These are phyloP conservation scores for Mobula hypostoma DNA, from an alignment of 2,113 vertebrate species.

Conservation along the genomic window DNA sequence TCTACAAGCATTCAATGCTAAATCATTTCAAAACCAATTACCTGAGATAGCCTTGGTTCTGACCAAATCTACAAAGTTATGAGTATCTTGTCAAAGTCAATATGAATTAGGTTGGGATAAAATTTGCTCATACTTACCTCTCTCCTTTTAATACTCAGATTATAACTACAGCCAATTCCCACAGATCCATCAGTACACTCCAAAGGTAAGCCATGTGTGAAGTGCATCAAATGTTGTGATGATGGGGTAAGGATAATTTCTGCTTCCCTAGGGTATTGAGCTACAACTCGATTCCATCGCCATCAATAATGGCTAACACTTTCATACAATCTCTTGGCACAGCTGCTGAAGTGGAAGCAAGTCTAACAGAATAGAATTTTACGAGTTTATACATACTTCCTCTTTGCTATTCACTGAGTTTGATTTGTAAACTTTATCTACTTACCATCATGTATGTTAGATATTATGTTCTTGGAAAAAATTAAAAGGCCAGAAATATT, in stretches of 20 bases:
- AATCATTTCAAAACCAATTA: neutral
- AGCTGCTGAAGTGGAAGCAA: neutral
- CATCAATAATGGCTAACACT: neutral
- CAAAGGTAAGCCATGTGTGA: neutral
- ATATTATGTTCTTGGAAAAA: neutral
- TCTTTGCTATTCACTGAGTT: neutral
- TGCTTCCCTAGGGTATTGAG: neutral
- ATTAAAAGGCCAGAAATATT: neutral
- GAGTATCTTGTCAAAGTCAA: neutral
- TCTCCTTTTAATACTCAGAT: neutral
- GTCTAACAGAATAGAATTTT: neutral
- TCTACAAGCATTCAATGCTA: neutral
- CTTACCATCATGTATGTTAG: neutral
- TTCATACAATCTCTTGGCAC: neutral
- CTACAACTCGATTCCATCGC: neutral
- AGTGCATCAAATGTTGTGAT: neutral
- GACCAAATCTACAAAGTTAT: neutral
- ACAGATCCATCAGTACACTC: neutral
- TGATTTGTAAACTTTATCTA: neutral
- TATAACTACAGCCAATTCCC: neutral
- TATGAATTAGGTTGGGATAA: neutral
- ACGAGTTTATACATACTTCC: neutral
- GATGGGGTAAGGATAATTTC: neutral
- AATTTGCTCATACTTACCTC: neutral
- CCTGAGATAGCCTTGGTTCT: neutral